Evolutionary conservation across 2,113 vertebrate species (phyloP).

Genomic region (Eudyptes chrysolophus): DNA sequence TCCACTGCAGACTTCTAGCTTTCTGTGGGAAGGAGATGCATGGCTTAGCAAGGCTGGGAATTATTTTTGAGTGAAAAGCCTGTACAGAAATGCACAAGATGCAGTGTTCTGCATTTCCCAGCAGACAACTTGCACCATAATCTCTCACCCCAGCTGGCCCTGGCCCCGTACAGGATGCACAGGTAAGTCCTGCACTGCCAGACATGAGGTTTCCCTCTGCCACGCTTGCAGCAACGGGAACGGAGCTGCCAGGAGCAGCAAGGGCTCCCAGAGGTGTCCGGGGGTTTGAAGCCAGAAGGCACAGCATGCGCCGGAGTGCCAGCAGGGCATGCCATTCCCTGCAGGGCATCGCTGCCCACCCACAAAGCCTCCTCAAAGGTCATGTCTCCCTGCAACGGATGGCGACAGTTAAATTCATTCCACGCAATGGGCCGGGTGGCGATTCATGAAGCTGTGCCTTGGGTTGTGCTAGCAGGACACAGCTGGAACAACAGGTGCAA

Average conservation of each 20-base stretch:
- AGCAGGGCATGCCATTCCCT: neutral
- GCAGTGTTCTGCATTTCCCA: neutral
- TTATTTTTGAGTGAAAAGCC: neutral
- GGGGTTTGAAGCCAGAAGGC: neutral
- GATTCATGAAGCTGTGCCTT: neutral
- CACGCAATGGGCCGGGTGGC: neutral
- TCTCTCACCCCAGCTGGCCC: neutral
- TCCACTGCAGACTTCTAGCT: neutral
- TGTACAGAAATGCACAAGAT: neutral
- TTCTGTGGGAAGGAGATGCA: neutral
- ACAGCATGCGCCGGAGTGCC: accelerated
- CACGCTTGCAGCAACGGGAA: neutral
- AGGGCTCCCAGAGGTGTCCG: neutral
- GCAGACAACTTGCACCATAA: neutral
- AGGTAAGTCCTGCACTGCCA: neutral
- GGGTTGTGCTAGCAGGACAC: neutral
- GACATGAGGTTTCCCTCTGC: neutral
- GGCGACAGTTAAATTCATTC: neutral
- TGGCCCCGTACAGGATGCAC: neutral
- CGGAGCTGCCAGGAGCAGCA: neutral
- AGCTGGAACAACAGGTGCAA: constrained; percentile 6
- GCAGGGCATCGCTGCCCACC: neutral
- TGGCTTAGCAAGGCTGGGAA: neutral
- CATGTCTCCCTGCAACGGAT: neutral
- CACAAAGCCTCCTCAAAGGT: neutral